Evolutionary conservation across 1,140 invertebrate genomes (phyloP).

Genomic region (Campodea augens): DNA sequence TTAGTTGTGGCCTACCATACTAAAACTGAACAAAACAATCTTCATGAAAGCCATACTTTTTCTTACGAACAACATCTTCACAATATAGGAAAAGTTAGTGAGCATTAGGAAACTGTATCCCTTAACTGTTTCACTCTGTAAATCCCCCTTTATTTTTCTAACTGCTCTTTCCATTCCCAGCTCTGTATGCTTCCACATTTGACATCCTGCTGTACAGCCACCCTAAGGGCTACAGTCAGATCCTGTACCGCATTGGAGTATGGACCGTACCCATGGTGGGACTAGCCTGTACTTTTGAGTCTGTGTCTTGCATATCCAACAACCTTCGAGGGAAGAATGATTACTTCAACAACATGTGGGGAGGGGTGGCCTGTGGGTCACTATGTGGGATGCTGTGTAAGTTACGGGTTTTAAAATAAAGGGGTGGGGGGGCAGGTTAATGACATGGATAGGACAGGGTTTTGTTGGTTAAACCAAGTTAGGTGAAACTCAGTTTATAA

Average conservation of each 20-base stretch:
- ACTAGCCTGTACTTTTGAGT: conserved; percentile 8
- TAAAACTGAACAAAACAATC: no score
- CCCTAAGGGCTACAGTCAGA: conserved; percentile 8
- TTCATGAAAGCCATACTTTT: no score
- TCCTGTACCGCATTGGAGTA: conserved; percentile 1
- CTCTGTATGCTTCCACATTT: neutral
- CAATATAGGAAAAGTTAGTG: neutral
- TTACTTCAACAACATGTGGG: conserved; percentile 9
- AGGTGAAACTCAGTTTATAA: no score
- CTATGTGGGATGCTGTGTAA: no score
- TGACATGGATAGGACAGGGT: no score
- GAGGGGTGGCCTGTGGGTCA: conserved; percentile 9
- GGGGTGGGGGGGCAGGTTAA: no score
- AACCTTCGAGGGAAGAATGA: conserved; percentile 11
- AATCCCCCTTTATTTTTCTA: neutral
- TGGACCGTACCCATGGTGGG: conserved; percentile 1
- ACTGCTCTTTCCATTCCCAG: neutral
- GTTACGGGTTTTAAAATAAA: no score
- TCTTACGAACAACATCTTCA: neutral
- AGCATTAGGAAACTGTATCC: neutral
- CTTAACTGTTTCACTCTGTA: no score
- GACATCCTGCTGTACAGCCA: conserved; percentile 7
- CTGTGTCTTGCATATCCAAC: conserved; percentile 7
- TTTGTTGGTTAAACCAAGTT: no score
- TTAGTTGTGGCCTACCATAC: no score